Base-by-base conservation (phyloP, 1,140 invertebrate genomes). In the Aphidius ervi region DNA sequence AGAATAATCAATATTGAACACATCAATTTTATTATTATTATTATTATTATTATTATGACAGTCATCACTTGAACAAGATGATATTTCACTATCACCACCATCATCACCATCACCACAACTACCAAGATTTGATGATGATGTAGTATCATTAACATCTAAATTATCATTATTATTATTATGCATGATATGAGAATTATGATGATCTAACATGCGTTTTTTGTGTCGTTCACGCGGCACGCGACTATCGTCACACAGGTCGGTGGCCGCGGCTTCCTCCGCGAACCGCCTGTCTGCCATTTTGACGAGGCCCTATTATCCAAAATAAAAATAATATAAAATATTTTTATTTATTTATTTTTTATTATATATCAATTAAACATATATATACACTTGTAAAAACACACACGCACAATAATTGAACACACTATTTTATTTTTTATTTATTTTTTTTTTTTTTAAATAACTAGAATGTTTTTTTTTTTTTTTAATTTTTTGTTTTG, bases 201-300 rank as follows among this genome's bases (percentile, higher is more conserved):
- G 46, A 45, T 49, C 54, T 53, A 46, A 41, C 52, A 63, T 58
- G 63, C 63, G 56, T 40, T 65, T 65, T 72, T 74, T 74, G 61
- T 74, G 68, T 61, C 73, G 65, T 56, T 74, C 70, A 54, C 72
- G 69, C 23, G 68, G 66, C 59, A 71, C 67, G 62, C 72, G 68
- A 67, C 52, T 67, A 64, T 66, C 65, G 65, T 63, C 61, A 61
- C 68, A 63, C 64, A 61, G 63, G 62, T 64, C 54, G 54, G 56
- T 62, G 65, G 62, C 59, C 60, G 65, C 63, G 67, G 70, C 70
- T 69, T 75, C 73, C 65, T 68, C 67, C 63, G 63, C 68, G 66
- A 64, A 74, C 69, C 70, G 66, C 64, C 73, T 68, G 72, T 76
- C 74, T 76, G 74, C 74, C 74, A 76, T 76, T 71, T 76, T 76